Evolutionary conservation across 2,888 invertebrate species (phyloP).

Genomic region (Taenaris catops): DNA sequence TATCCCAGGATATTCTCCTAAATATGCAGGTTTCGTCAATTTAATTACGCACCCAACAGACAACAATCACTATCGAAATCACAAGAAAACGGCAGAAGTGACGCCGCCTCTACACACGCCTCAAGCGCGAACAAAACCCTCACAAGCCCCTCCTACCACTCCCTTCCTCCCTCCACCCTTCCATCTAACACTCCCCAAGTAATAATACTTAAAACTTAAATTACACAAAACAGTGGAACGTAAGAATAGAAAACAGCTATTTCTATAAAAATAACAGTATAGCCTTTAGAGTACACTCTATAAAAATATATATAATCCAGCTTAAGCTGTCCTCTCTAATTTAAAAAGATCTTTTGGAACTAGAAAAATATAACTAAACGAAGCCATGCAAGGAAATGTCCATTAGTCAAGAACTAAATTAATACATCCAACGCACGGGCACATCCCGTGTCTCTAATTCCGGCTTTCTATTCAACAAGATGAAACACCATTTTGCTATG

Average conservation of each 20-base stretch:
- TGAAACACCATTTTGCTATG: conserved; percentile 73
- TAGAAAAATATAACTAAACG: conserved; percentile 59
- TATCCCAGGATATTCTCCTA: no score
- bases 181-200: conserved; percentile 16
- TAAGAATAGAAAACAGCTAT: conserved; percentile 51
- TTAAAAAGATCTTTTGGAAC: conserved; percentile 57
- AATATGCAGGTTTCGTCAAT: no score
- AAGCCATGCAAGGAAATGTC: conserved; percentile 44
- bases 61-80: conserved; percentile 73
- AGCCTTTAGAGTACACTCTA: conserved; percentile 72
- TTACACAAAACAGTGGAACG: conserved; percentile 44
- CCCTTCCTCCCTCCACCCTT: conserved; percentile 3
- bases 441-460: conserved; percentile 41
- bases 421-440: no score
- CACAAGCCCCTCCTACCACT: conserved; percentile 8
- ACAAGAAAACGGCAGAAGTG: conserved; percentile 38
- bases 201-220: conserved; percentile 37
- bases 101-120: conserved; percentile 8
- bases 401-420: no score
- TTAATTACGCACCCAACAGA: conserved; percentile 72
- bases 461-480: conserved; percentile 55
- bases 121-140: conserved; percentile 14
- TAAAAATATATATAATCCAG: conserved; percentile 76
- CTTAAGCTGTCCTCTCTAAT: conserved; percentile 67
- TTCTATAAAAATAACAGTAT: conserved; percentile 76